These are phyloP conservation scores for Isoperla grammatica DNA, from an alignment of 2,888 invertebrate species.

Conservation along the genomic window DNA sequence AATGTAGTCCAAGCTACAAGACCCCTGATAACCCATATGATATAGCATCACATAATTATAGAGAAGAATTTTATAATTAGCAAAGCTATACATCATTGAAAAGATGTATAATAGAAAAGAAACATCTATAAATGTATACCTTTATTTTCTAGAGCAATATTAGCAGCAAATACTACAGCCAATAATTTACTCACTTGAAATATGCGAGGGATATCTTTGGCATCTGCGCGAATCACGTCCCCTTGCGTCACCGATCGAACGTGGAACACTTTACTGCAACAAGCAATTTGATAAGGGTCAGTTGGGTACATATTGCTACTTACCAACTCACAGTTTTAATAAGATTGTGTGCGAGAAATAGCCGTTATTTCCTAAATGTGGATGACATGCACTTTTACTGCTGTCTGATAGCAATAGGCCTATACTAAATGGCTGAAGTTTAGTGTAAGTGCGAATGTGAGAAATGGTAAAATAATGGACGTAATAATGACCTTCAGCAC, in stretches of 20 bases:
- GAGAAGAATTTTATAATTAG: neutral
- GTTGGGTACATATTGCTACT: neutral
- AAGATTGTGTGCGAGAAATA: too few relatives aligned
- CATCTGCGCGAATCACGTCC: constrained; percentile 97
- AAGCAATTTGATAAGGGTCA: constrained; percentile 25
- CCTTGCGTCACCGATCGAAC: constrained; percentile 98
- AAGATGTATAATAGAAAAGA: neutral
- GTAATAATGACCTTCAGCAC: too few relatives aligned
- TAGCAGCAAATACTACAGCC: too few relatives aligned
- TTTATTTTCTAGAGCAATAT: too few relatives aligned
- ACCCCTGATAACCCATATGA: neutral
- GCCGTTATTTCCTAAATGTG: too few relatives aligned
- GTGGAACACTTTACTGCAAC: constrained; percentile 92
- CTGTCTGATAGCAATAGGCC: too few relatives aligned
- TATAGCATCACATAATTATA: neutral
- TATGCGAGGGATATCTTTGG: constrained; percentile 98
- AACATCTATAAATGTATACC: too few relatives aligned
- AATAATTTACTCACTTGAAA: constrained; percentile 74
- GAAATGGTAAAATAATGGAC: too few relatives aligned
- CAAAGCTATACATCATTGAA: neutral
- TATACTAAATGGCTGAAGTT: too few relatives aligned
- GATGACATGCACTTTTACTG: too few relatives aligned
- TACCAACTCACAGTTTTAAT: neutral
- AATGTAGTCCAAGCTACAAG: too few relatives aligned
- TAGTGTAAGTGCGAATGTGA: too few relatives aligned